These are phyloP conservation scores for Python bivittatus DNA, from an alignment of 2,113 vertebrate species.

Conservation along the genomic window DNA sequence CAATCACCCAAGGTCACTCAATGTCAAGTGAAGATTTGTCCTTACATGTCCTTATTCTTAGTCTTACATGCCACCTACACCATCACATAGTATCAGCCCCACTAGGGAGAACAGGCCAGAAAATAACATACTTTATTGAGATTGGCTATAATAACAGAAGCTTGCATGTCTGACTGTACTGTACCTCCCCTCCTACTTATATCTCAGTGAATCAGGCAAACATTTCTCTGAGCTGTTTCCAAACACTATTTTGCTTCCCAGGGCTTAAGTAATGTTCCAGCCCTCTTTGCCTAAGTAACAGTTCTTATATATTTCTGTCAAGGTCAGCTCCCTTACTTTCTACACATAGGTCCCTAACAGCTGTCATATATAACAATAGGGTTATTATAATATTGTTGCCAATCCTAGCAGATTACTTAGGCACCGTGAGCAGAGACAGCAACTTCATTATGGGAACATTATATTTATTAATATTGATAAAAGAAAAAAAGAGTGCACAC, in stretches of 20 bases:
- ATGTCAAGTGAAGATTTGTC: background rate
- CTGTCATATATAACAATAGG: background rate
- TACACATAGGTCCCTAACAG: background rate
- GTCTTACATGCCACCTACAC: background rate
- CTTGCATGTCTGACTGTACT: background rate
- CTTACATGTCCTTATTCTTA: background rate
- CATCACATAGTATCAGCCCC: too few species aligned
- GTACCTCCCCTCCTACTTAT: background rate
- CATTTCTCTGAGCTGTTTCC: background rate
- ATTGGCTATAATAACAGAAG: background rate
- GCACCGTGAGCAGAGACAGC: background rate
- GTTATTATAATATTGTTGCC: background rate
- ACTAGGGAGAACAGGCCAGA: background rate
- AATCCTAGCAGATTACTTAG: background rate
- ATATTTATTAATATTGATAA: slow-evolving; percentile 28
- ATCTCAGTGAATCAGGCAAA: background rate
- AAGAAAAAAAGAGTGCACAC: background rate
- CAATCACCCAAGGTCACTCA: background rate
- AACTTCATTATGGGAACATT: background rate
- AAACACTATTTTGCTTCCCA: background rate
- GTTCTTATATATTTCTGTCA: background rate
- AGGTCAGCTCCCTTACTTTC: background rate
- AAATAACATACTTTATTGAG: background rate
- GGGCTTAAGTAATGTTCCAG: background rate
- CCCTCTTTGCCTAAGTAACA: background rate